Evolutionary conservation across 2,888 invertebrate species (phyloP).

Genomic region (Ptychoptera contaminata): DNA sequence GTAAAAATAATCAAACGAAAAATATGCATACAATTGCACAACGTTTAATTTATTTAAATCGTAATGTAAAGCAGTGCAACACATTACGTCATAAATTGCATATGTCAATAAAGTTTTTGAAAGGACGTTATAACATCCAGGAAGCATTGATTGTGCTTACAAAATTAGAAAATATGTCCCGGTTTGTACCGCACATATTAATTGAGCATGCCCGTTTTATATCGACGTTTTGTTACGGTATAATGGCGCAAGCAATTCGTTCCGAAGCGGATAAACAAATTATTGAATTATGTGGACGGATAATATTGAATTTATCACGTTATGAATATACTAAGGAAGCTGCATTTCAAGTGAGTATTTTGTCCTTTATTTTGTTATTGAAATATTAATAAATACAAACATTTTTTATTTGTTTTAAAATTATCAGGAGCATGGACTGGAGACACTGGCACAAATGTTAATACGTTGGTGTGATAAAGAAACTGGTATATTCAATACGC

Average conservation of each 20-base stretch:
- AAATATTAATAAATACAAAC: background rate
- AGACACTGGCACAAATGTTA: slow-evolving; percentile 45
- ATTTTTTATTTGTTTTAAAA: slow-evolving; percentile 8
- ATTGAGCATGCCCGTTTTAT: slow-evolving; percentile 26
- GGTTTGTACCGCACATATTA: slow-evolving; percentile 27
- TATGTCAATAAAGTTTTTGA: slow-evolving; percentile 22
- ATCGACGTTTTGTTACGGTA: slow-evolving; percentile 28
- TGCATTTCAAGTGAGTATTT: slow-evolving; percentile 38
- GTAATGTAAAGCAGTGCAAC: slow-evolving; percentile 16
- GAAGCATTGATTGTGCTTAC: slow-evolving; percentile 22
- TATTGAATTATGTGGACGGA: slow-evolving; percentile 29
- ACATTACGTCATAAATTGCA: slow-evolving; percentile 22
- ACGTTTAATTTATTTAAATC: slow-evolving; percentile 11
- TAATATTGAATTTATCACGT: slow-evolving; percentile 51
- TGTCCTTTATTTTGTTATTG: background rate
- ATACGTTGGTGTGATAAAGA: slow-evolving; percentile 52
- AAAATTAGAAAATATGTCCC: slow-evolving; percentile 23
- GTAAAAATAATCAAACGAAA: slow-evolving; percentile 12
- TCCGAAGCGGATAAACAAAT: slow-evolving; percentile 30
- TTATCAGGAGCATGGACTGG: slow-evolving; percentile 39
- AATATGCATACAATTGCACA: background rate
- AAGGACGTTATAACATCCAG: slow-evolving; percentile 21
- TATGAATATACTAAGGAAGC: slow-evolving; percentile 41
- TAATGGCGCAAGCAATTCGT: slow-evolving; percentile 31
- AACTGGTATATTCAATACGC: slow-evolving; percentile 41